These are phyloP conservation scores for Scelioninae gen. 1 DNA, from an alignment of 2,888 invertebrate species.

Conservation along the genomic window DNA sequence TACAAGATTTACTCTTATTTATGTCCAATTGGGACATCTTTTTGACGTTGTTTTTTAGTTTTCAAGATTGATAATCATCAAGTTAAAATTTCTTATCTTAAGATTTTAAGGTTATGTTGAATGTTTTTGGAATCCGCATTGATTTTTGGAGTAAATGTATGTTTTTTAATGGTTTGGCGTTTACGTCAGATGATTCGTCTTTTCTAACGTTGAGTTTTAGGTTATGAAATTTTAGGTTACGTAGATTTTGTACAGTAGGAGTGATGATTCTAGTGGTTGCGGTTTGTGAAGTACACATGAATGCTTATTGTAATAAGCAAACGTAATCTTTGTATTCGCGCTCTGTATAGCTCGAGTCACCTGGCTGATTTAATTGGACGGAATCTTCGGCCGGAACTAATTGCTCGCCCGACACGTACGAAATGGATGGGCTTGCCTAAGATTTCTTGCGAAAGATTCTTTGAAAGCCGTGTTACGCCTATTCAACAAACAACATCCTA, in stretches of 20 bases:
- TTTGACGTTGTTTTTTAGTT: too few relatives aligned
- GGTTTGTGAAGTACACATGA: constrained; percentile 47
- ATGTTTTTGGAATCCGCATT: too few relatives aligned
- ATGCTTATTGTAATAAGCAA: constrained; percentile 59
- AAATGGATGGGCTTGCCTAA: constrained; percentile 68
- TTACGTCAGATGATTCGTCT: background rate
- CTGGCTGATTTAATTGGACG: constrained; percentile 81
- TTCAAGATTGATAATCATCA: too few relatives aligned
- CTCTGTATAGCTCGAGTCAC: constrained; percentile 81
- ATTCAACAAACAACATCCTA: constrained; percentile 39
- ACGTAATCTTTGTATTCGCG: constrained; percentile 77
- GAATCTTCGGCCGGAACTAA: constrained; percentile 82
- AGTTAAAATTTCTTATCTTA: too few relatives aligned
- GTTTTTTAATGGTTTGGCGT: background rate
- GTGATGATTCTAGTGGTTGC: constrained; percentile 20
- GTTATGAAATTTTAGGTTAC: constrained; percentile 10
- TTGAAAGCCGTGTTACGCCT: constrained; percentile 71
- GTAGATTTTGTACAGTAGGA: background rate
- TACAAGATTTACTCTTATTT: too few relatives aligned
- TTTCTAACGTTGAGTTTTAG: background rate
- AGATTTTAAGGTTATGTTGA: too few relatives aligned
- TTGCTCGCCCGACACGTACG: constrained; percentile 74
- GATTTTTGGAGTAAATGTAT: too few relatives aligned
- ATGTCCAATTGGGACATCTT: too few relatives aligned
- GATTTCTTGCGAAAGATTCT: constrained; percentile 75